These are phyloP conservation scores for Cephus rjabovi DNA, from an alignment of 2,888 invertebrate species.

Conservation along the genomic window DNA sequence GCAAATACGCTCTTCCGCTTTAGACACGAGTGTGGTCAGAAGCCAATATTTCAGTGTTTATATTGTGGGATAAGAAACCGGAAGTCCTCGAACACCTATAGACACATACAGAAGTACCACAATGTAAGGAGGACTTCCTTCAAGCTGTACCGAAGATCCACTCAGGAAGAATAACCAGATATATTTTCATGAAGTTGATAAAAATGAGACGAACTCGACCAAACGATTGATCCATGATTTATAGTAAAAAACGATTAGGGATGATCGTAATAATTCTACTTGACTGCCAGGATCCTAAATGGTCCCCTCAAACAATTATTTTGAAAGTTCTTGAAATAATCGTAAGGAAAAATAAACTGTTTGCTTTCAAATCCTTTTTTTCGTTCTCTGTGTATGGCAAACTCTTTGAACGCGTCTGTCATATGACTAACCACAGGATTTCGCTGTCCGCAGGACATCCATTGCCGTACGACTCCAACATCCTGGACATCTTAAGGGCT, in stretches of 20 bases:
- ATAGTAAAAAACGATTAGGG: too few relatives aligned
- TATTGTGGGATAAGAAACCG: slow-evolving; percentile 41
- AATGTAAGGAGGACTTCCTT: slow-evolving; percentile 33
- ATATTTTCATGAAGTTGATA: too few relatives aligned
- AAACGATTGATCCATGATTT: too few relatives aligned
- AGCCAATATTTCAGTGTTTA: slow-evolving; percentile 47
- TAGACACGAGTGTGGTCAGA: slow-evolving; percentile 42
- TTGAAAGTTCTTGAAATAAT: too few relatives aligned
- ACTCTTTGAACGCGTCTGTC: not conserved
- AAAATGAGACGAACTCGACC: too few relatives aligned
- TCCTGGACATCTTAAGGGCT: slow-evolving; percentile 45
- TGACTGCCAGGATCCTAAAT: too few relatives aligned
- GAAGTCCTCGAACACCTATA: slow-evolving; percentile 37
- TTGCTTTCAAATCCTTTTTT: not conserved
- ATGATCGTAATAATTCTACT: too few relatives aligned
- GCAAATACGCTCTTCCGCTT: slow-evolving; percentile 10
- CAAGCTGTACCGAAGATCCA: slow-evolving; percentile 32
- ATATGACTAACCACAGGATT: slow-evolving; percentile 12
- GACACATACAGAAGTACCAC: slow-evolving; percentile 32
- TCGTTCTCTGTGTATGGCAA: not conserved
- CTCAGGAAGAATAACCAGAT: too few relatives aligned
- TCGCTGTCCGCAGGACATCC: slow-evolving; percentile 52
- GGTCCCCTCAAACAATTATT: too few relatives aligned
- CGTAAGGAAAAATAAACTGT: too few relatives aligned
- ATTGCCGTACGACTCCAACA: slow-evolving; percentile 35